phyloP scores from a whole-genome alignment of 2,113 vertebrate species.

The Phalacrocorax aristotelis region DNA sequence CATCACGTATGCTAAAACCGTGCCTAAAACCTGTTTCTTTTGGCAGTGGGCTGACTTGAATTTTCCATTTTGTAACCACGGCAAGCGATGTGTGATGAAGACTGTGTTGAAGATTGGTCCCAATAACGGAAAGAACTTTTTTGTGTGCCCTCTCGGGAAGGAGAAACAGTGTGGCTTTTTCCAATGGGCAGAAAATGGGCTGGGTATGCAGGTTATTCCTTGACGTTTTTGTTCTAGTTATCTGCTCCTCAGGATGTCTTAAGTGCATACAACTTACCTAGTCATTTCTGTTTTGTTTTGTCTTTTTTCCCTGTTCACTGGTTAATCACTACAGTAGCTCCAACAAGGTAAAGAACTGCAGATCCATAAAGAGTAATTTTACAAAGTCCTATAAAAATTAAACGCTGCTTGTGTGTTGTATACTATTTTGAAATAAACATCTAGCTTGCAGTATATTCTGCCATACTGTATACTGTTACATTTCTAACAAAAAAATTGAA shows the following conservation, averaged over 20 bases:
- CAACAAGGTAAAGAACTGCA: neutral
- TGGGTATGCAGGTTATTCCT: constrained; percentile 65
- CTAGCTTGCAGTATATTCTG: neutral
- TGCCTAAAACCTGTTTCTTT: constrained; percentile 9
- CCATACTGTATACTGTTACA: neutral
- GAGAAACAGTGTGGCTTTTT: constrained; percentile 91
- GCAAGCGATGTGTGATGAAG: constrained; percentile 84
- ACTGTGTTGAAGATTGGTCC: constrained; percentile 92
- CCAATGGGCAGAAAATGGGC: constrained; percentile 82
- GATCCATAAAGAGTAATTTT: neutral
- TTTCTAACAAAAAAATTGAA: neutral
- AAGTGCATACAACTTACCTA: neutral
- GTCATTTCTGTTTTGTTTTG: neutral
- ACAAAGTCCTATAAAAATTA: neutral
- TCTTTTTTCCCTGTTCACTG: neutral
- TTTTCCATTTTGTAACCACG: constrained; percentile 89
- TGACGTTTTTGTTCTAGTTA: constrained; percentile 45
- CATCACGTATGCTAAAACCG: neutral
- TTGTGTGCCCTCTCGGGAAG: constrained; percentile 81
- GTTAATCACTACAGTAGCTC: neutral
- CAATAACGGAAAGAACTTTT: constrained; percentile 91
- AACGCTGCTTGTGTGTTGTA: neutral
- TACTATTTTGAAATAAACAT: neutral
- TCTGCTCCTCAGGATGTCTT: neutral
- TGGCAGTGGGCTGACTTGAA: constrained; percentile 90